Evolutionary conservation across 2,888 invertebrate genomes (phyloP), one percentile per base, ranked within the genome.

Genomic region (Microchrysa polita): DNA sequence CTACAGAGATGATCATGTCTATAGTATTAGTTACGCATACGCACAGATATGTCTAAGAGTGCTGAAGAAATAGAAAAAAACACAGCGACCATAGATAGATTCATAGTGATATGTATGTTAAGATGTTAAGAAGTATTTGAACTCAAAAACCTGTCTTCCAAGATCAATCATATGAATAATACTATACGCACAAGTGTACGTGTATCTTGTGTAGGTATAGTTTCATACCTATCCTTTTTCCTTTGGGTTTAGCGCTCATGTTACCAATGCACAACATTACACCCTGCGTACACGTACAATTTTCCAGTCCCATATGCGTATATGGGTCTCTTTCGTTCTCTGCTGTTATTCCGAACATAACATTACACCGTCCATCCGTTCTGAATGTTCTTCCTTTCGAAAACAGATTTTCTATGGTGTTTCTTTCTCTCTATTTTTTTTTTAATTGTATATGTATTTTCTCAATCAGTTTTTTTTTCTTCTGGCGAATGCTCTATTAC

Each of bases 111-210:
- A 48, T 48, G 42, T 42, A 9, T 42, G 48, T 48, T n/a, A 12
- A 7, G 12, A 42, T 42, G 42, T 7, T 9, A 12, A 9, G 12
- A 42, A n/a, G 48, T 48, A n/a, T 48, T 48, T 48, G 48, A 48
- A 48, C 16, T 71, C 69, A 61, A 75, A 74, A 75, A 75, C 75
- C 75, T 75, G 75, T 75, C 65, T 75, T 69, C 73, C 71, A 55
- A 73, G 73, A 75, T 73, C 55, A 55, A 40, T 67, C 27, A 52
- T 16, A 44, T n/a, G n/a, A n/a, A 52, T 61, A 67, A 12, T 48
- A 42, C 12, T 7, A 12, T n/a, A n/a, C 42, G 42, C 7, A n/a
- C 16, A n/a, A n/a, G 4, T 48, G 48, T 48, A 48, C 48, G 48
- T 48, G 48, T 48, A 48, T 48, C 16, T 12, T 48, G 5, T 9